Percentiles rank a stretch among this genome's conserved stretches.
These are phyloP conservation scores for Nerophis lumbriciformis DNA, from an alignment of 2,113 vertebrate species.

Conservation along the genomic window DNA sequence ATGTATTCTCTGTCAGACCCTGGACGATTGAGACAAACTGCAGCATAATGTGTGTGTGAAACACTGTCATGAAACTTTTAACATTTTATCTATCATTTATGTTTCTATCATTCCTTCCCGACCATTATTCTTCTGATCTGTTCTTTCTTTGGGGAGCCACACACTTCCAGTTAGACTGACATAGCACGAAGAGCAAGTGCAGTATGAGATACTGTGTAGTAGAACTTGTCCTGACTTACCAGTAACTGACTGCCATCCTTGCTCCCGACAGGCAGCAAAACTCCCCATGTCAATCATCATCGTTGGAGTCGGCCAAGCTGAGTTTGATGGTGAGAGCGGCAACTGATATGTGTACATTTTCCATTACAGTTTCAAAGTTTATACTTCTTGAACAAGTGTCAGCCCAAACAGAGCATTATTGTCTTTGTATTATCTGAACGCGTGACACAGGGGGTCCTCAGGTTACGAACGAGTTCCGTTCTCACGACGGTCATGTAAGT, in stretches of 20 bases:
- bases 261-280: conserved; percentile 80
- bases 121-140: conserved; percentile 7
- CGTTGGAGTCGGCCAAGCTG: conserved; percentile 89
- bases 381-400: neutral
- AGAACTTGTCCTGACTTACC: too few species aligned
- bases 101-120: conserved; percentile 21
- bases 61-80: conserved; percentile 4
- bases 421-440: neutral
- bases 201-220: neutral
- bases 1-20: conserved; percentile 13
- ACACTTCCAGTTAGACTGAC: conserved; percentile 4
- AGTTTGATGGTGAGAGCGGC: conserved; percentile 86
- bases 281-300: conserved; percentile 98
- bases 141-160: conserved; percentile 6
- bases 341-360: neutral
- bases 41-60: conserved; percentile 11
- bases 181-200: conserved; percentile 10
- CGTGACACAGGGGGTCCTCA: too few species aligned
- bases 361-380: too few species aligned
- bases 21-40: conserved; percentile 5
- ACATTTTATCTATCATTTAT: conserved; percentile 13
- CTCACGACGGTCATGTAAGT: too few species aligned
- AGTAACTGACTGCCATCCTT: conserved; percentile 31
- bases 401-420: neutral
- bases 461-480: too few species aligned